Conservation (phyloP, 2,113 vertebrate genomes). For the Ondatra zibethicus region DNA sequence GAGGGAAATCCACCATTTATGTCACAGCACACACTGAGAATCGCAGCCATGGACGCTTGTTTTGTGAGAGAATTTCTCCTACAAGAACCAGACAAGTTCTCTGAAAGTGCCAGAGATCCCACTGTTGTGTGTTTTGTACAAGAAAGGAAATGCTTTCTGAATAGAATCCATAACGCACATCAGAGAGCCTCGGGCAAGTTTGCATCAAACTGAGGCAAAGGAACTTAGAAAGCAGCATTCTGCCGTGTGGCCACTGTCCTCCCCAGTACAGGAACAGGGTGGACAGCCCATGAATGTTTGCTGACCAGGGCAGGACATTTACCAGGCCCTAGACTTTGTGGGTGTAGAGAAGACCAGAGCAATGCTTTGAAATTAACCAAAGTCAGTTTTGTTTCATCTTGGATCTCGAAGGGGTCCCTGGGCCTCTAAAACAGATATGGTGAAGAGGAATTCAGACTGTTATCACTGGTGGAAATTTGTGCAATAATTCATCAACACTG, state of each 20-base stretch:
- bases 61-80: constrained; percentile 44
- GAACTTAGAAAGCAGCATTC: background rate
- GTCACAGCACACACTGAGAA: constrained; percentile 47
- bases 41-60: background rate
- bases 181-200: background rate
- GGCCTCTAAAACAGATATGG: constrained; percentile 41
- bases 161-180: background rate
- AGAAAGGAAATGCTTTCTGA: constrained; percentile 4
- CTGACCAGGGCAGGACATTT: background rate
- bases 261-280: background rate
- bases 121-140: background rate
- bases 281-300: background rate
- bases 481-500: background rate
- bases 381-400: constrained; percentile 48
- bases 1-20: constrained; percentile 77
- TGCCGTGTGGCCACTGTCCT: background rate
- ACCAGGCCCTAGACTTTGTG: background rate
- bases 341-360: background rate
- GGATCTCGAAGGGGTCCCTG: background rate
- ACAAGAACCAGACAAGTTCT: constrained; percentile 42
- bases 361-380: constrained; percentile 31
- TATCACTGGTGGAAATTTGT: constrained; percentile 34
- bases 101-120: background rate
- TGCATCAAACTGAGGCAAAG: background rate
- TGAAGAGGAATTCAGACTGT: constrained; percentile 46